Conservation (phyloP, 2,888 invertebrate species). For the Salpingus planirostris region DNA sequence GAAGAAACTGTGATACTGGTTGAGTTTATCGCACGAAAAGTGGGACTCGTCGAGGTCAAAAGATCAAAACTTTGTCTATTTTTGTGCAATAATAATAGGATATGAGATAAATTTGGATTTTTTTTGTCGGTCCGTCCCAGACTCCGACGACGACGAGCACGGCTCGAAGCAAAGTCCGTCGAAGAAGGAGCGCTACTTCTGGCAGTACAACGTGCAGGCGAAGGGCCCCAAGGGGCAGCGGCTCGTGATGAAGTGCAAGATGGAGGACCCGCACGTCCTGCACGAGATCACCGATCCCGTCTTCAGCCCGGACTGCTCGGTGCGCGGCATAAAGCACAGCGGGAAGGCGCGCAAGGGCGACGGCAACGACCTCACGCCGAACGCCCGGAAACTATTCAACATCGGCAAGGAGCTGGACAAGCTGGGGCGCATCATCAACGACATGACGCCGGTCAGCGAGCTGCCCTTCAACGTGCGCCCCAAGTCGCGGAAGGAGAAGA, state of each 20-base stretch:
- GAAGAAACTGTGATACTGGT: too few species aligned
- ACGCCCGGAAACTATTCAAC: constrained; percentile 79
- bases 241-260: constrained; percentile 71
- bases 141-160: constrained; percentile 55
- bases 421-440: constrained; percentile 83
- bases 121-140: constrained; percentile 38
- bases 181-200: constrained; percentile 84
- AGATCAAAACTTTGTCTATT: too few species aligned
- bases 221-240: constrained; percentile 95
- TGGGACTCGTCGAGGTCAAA: too few species aligned
- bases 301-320: constrained; percentile 85
- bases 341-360: constrained; percentile 89
- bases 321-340: constrained; percentile 82
- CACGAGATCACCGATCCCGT: constrained; percentile 92
- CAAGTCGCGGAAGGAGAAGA: constrained; percentile 95
- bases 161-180: constrained; percentile 28
- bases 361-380: constrained; percentile 94
- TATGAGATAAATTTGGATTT: too few species aligned
- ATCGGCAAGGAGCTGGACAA: constrained; percentile 92
- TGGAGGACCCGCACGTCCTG: constrained; percentile 85
- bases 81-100: too few species aligned
- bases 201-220: constrained; percentile 98
- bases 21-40: too few species aligned
- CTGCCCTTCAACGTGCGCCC: constrained; percentile 81
- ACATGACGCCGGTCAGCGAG: constrained; percentile 93